phyloP scores from a whole-genome alignment of 2,797 vertebrate genomes.

The Eulemur mongoz region DNA sequence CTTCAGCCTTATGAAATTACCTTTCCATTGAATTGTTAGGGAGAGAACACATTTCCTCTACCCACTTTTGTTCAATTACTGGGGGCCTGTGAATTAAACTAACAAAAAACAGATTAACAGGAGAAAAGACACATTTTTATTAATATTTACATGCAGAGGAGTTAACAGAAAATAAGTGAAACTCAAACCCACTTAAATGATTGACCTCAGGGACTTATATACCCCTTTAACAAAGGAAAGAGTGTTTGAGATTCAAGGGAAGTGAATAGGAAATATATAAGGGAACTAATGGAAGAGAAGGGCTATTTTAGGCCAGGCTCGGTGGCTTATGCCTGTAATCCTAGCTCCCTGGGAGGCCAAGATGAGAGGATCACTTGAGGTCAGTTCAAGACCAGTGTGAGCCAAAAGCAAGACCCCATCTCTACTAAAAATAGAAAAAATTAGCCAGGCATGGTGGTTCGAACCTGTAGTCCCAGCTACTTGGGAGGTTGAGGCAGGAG shows the following conservation, averaged over 20 bases:
- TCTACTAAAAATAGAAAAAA: not conserved
- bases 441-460: accelerated
- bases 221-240: not conserved
- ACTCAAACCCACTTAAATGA: not conserved
- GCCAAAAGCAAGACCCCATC: not conserved
- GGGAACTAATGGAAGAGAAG: not conserved
- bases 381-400: not conserved
- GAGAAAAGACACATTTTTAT: not conserved
- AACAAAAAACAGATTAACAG: not conserved
- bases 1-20: not conserved
- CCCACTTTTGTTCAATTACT: not conserved
- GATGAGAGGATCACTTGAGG: not conserved
- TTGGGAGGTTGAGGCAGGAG: not conserved
- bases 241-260: not conserved
- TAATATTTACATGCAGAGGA: not conserved
- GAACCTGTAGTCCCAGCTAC: not conserved
- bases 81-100: not conserved
- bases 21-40: not conserved
- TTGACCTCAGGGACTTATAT: not conserved
- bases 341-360: not conserved
- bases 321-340: not conserved
- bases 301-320: too few species aligned
- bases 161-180: not conserved
- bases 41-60: not conserved
- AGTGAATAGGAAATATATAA: not conserved